Conservation (phyloP, 2,113 vertebrate genomes). For the Platysternon megacephalum region DNA sequence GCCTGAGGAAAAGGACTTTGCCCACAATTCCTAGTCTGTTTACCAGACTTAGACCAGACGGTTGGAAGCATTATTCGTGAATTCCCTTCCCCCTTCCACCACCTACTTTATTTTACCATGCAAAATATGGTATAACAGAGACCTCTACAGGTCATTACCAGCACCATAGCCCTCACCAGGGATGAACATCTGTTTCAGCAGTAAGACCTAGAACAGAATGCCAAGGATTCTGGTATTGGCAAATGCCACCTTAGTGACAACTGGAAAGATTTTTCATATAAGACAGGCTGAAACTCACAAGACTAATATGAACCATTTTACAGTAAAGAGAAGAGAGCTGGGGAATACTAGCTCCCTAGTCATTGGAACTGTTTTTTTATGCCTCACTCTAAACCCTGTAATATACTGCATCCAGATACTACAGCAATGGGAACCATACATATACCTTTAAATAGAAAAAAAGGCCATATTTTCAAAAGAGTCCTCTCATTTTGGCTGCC, state of each 20-base stretch:
- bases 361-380: fast-evolving
- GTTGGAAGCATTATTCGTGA: conserved; percentile 55
- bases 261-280: not conserved
- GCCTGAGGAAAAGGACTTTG: conserved; percentile 76
- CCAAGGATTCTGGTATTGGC: not conserved
- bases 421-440: not conserved
- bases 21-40: conserved; percentile 84
- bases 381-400: not conserved
- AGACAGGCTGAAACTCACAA: not conserved
- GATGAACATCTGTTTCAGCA: not conserved
- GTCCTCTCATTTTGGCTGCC: not conserved
- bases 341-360: fast-evolving
- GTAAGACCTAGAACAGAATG: not conserved
- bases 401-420: not conserved
- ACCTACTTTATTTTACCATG: fast-evolving
- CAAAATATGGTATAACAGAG: conserved; percentile 73
- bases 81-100: conserved; percentile 68
- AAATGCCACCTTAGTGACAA: not conserved
- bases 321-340: not conserved
- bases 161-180: not conserved
- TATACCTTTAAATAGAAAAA: not conserved
- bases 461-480: not conserved
- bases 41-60: conserved; percentile 78
- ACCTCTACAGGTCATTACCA: conserved; percentile 80
- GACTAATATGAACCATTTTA: not conserved